These are phyloP conservation scores for Hoplodrina ambigua DNA, from an alignment of 2,888 invertebrate genomes.

Conservation along the genomic window DNA sequence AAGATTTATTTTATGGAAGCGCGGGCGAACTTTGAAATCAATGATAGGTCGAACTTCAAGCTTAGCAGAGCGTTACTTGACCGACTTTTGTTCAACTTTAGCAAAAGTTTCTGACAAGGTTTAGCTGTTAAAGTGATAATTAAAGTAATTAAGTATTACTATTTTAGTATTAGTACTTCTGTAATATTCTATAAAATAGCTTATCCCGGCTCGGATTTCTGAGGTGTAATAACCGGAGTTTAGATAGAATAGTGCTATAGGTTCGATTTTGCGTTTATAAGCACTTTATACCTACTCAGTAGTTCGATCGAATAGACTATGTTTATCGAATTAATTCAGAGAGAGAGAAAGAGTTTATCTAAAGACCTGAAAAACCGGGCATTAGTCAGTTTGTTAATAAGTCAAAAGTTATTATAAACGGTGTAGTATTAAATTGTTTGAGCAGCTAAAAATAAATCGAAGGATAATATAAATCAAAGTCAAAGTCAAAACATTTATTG, in stretches of 20 bases:
- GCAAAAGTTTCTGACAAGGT: slow-evolving; percentile 41
- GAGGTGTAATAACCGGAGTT: no score
- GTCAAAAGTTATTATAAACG: no score
- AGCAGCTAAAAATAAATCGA: no score
- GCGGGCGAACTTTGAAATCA: slow-evolving; percentile 18
- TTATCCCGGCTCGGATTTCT: no score
- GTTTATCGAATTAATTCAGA: background rate
- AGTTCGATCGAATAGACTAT: background rate
- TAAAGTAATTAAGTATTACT: slow-evolving; percentile 24
- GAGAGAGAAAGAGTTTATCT: background rate
- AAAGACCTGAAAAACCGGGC: background rate
- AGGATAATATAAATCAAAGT: no score
- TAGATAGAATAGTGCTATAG: no score
- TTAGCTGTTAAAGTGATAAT: slow-evolving; percentile 43
- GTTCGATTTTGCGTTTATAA: no score
- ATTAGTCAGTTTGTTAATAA: no score
- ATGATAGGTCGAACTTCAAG: slow-evolving; percentile 49
- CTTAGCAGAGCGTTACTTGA: slow-evolving; percentile 54
- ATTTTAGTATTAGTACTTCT: slow-evolving; percentile 1
- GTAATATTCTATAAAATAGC: background rate
- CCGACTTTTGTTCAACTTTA: slow-evolving; percentile 48
- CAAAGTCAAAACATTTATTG: no score
- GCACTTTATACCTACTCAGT: no score
- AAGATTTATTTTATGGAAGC: slow-evolving; percentile 56
- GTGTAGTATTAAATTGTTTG: no score